Percentiles rank a stretch among this genome's conserved stretches.
Conservation (phyloP, 2,797 vertebrate species). For the Trematomus bernacchii region DNA sequence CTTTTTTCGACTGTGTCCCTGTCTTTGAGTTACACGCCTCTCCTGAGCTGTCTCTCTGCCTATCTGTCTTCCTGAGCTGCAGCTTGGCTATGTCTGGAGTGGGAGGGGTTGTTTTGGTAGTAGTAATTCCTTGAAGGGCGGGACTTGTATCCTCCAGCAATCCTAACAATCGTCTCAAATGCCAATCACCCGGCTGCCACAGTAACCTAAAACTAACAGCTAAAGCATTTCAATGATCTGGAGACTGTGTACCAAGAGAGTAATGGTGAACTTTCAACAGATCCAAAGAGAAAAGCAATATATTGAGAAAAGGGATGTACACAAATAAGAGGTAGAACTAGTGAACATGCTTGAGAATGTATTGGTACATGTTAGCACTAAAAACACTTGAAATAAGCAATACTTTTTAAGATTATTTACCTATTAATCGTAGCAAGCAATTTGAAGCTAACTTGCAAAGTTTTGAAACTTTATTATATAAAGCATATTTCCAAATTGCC, state of each 20-base stretch:
- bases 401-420: not conserved
- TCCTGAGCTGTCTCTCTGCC: conserved; percentile 24
- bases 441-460: not conserved
- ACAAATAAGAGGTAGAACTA: not conserved
- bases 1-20: conserved; percentile 24
- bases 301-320: conserved; percentile 6
- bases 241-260: conserved; percentile 20
- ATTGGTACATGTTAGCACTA: not conserved
- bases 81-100: conserved; percentile 51
- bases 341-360: too few species aligned
- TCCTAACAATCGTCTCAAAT: conserved; percentile 52
- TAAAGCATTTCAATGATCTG: conserved; percentile 32
- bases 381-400: too few species aligned
- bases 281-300: conserved; percentile 10
- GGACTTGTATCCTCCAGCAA: conserved; percentile 65
- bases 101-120: conserved; percentile 75
- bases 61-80: conserved; percentile 41
- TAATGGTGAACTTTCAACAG: not conserved
- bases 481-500: not conserved
- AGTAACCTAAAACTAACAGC: conserved; percentile 64
- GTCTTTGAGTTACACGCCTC: conserved; percentile 39
- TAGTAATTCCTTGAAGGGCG: conserved; percentile 77
- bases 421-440: not conserved
- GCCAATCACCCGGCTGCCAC: conserved; percentile 63
- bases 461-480: not conserved